Percentiles rank a stretch among this genome's conserved stretches.
These are phyloP conservation scores for Brotula barbata DNA, from an alignment of 2,797 vertebrate genomes.

Conservation along the genomic window DNA sequence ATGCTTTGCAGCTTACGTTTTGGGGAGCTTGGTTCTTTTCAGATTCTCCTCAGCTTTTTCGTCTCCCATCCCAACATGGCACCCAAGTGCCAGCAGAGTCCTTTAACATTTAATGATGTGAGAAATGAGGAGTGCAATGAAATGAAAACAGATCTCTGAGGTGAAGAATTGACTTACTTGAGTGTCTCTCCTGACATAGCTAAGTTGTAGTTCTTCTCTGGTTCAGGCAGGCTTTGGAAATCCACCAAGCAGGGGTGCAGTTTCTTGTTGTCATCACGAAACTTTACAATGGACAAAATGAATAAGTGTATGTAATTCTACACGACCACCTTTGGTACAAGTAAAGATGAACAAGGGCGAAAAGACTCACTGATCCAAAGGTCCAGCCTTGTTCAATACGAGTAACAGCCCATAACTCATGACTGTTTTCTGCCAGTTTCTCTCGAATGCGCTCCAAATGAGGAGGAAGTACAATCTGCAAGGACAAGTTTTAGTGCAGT, in stretches of 20 bases:
- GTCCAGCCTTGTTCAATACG: conserved; percentile 96
- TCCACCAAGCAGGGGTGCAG: conserved; percentile 90
- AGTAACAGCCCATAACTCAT: conserved; percentile 92
- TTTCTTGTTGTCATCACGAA: conserved; percentile 92
- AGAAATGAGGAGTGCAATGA: conserved; percentile 21
- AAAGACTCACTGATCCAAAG: conserved; percentile 80
- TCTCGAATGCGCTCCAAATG: conserved; percentile 92
- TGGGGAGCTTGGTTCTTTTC: conserved; percentile 90
- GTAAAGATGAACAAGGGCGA: not conserved
- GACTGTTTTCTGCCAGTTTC: conserved; percentile 93
- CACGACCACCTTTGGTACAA: not conserved
- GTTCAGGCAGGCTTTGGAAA: conserved; percentile 89
- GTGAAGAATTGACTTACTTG: conserved; percentile 80
- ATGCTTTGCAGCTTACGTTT: conserved; percentile 81
- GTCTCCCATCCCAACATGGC: conserved; percentile 94
- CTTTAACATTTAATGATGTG: conserved; percentile 64
- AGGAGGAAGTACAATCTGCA: conserved; percentile 90
- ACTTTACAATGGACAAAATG: conserved; percentile 69
- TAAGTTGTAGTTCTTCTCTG: conserved; percentile 92
- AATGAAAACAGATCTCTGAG: not conserved
- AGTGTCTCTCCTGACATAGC: conserved; percentile 95
- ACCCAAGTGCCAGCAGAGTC: conserved; percentile 90
- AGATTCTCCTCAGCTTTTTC: conserved; percentile 96
- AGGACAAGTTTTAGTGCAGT: conserved; percentile 19
- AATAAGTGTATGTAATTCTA: not conserved